Evolutionary conservation across 2,888 invertebrate genomes (phyloP).

Genomic region (Tipula confusa): DNA sequence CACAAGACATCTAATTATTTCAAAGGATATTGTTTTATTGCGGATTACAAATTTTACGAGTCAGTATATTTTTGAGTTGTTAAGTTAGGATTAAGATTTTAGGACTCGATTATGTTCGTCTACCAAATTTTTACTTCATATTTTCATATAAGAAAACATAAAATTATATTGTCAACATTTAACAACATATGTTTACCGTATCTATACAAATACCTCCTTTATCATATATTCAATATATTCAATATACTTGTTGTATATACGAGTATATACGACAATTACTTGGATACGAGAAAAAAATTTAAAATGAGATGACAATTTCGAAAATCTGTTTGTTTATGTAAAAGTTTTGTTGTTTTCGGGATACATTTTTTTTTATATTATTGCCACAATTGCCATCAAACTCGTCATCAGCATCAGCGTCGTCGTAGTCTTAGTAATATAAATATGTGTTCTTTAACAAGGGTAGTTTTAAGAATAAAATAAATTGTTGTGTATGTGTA

Average conservation of each 20-base stretch:
- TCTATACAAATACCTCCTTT: background rate
- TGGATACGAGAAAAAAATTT: background rate
- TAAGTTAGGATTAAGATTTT: background rate
- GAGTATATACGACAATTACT: background rate
- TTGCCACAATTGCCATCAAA: background rate
- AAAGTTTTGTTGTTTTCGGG: background rate
- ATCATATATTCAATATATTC: background rate
- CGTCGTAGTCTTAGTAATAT: background rate
- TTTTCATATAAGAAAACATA: background rate
- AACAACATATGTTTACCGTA: background rate
- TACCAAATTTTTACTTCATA: too few relatives aligned
- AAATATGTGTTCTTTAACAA: background rate
- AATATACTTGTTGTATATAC: background rate
- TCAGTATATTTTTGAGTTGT: background rate
- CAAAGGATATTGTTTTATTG: background rate
- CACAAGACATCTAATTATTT: background rate
- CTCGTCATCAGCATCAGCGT: background rate
- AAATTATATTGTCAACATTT: background rate
- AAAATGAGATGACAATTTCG: background rate
- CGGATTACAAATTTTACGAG: background rate
- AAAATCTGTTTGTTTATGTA: background rate
- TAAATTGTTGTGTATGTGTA: background rate
- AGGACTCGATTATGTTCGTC: background rate
- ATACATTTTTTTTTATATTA: background rate
- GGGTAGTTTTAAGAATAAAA: background rate